Conservation (phyloP, 2,113 vertebrate species). For the Speoplatyrhinus poulsoni region DNA sequence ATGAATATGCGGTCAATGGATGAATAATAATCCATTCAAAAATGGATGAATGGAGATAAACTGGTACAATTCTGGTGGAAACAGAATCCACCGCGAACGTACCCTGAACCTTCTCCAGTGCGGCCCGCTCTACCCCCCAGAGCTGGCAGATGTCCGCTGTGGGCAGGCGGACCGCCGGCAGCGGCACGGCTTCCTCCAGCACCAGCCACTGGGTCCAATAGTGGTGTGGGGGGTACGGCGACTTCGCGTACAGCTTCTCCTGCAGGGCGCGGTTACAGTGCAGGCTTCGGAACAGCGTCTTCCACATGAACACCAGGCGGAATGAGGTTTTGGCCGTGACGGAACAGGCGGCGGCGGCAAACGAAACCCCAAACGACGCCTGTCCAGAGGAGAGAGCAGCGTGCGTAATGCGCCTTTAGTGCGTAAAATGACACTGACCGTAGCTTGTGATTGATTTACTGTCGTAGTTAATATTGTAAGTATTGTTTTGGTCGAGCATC, state of each 20-base stretch:
- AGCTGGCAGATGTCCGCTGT: slow-evolving; percentile 45
- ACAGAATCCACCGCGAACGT: not conserved
- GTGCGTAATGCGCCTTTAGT: not conserved
- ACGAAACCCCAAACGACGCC: slow-evolving; percentile 51
- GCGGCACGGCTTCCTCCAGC: slow-evolving; percentile 58
- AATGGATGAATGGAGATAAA: no score
- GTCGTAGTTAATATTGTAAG: no score
- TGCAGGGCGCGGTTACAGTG: slow-evolving; percentile 63
- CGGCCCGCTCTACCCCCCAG: slow-evolving; percentile 48
- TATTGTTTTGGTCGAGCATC: no score
- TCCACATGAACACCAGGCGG: slow-evolving; percentile 54
- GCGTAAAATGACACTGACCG: no score
- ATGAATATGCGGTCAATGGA: no score
- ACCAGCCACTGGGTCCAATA: slow-evolving; percentile 57
- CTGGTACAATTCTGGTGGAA: no score
- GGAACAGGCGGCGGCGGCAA: slow-evolving; percentile 26
- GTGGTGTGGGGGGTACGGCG: slow-evolving; percentile 10
- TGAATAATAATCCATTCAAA: no score
- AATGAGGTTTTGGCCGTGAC: slow-evolving; percentile 52
- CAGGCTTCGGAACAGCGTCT: slow-evolving; percentile 49
- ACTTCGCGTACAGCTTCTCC: slow-evolving; percentile 63
- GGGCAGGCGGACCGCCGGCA: slow-evolving; percentile 50
- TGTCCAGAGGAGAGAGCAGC: not conserved
- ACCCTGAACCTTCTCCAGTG: slow-evolving; percentile 53
- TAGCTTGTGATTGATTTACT: no score